Evolutionary conservation across 2,888 invertebrate genomes (phyloP), one percentile per base, ranked within the genome.

Genomic region (Cryptophagus acutangulus): DNA sequence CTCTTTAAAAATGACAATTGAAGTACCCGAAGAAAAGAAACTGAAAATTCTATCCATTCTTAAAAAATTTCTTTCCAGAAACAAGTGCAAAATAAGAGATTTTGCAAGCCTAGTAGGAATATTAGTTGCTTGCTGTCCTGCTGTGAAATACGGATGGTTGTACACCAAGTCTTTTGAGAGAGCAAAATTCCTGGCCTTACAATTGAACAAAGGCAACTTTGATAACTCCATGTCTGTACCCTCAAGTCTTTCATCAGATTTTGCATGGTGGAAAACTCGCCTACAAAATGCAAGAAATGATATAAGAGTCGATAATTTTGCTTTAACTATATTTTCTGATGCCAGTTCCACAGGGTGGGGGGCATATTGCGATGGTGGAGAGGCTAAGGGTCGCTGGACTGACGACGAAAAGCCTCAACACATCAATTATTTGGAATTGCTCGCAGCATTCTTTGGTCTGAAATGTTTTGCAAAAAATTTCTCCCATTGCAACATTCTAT

Each of bases 291-390:
- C 39, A 12, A 24, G 8, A n/a, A 24, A 24, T 8, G n/a, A 24
- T 24, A 24, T n/a, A n/a, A n/a, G n/a, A n/a, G n/a, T n/a, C n/a
- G n/a, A n/a, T n/a, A n/a, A 10, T 10, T 44, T 28, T 34, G 4
- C 28, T 8, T 15, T 33, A 25, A 18, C 39, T 40, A 49, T 52
- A 26, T 57, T 40, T 34, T 39, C 51, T 9, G 54, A 55, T 31
- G 52, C 52, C 2, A 54, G 54, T 3, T 17, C 29, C 4, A 35
- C 47, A 5, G 51, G 51, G 10, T 54, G 53, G 52, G 54, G 55
- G 2, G 33, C 20, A 5, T 42, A 35, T 24, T 49, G 45, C 30
- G 45, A 47, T 15, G 38, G 29, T 3, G 3, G 25, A 5, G 30
- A 13, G 2, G 17, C 41, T 15, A 41, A 38, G 14, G 54, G 55